Evolutionary conservation across 2,113 vertebrate genomes (phyloP).

Genomic region (Phylloscopus trochilus): DNA sequence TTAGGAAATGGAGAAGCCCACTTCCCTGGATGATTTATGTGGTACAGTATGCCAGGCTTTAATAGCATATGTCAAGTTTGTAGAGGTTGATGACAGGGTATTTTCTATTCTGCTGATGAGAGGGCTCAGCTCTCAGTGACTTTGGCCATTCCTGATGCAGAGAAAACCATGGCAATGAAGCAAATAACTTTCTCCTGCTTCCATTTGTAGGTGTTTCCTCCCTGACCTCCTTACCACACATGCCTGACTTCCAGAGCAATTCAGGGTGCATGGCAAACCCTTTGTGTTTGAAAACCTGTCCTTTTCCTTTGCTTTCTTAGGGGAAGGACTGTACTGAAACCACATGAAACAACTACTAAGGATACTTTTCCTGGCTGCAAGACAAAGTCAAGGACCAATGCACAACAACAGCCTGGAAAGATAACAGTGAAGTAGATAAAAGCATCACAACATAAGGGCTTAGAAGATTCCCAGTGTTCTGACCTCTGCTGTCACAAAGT

Average conservation of each 20-base stretch:
- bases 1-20: not conserved
- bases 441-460: not conserved
- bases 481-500: not conserved
- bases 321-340: not conserved
- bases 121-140: not conserved
- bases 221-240: not conserved
- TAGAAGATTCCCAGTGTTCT: not conserved
- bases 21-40: slow-evolving; percentile 31
- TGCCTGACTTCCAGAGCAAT: not conserved
- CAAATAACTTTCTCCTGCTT: not conserved
- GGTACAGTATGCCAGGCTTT: not conserved
- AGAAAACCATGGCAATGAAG: not conserved
- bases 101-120: not conserved
- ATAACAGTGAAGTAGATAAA: not conserved
- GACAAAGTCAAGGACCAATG: not conserved
- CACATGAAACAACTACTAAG: not conserved
- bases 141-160: not conserved
- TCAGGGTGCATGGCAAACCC: not conserved
- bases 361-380: not conserved
- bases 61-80: not conserved
- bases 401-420: not conserved
- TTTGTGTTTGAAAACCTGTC: not conserved
- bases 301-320: not conserved
- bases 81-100: slow-evolving; percentile 1
- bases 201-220: not conserved